Evolutionary conservation across 2,888 invertebrate genomes (phyloP), one percentile per base, ranked within the genome.

Genomic region (Corbicula japonica): DNA sequence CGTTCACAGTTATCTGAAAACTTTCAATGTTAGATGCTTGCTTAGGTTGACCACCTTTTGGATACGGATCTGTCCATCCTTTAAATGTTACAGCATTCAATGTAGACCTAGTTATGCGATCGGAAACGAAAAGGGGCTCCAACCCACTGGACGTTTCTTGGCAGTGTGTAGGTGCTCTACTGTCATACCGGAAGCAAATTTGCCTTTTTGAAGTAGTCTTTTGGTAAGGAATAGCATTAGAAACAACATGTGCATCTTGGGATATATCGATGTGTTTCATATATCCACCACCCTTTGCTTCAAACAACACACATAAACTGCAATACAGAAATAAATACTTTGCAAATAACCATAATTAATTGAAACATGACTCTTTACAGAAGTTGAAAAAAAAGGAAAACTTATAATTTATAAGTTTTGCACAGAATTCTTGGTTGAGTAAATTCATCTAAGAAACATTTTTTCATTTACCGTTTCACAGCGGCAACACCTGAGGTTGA

Each of bases 211-310:
- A n/a, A 1, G 54, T 2, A 28, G 28, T 28, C 54, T 54, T 54
- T 4, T 21, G 21, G 54, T 54, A 54, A 23, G 54, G 54, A 10
- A 12, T 41, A 41, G 41, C 41, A 18, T 41, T 41, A 18, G 18
- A 18, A 41, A 41, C 41, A 41, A 18, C 18, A 41, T 41, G n/a
- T n/a, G n/a, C n/a, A n/a, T n/a, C n/a, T n/a, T n/a, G n/a, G n/a
- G n/a, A n/a, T n/a, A n/a, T n/a, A n/a, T n/a, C n/a, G n/a, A n/a
- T n/a, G n/a, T n/a, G n/a, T n/a, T n/a, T n/a, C n/a, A n/a, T n/a
- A n/a, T n/a, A n/a, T n/a, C n/a, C 70, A 15, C 70, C 70, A 6
- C 70, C 70, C n/a, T 60, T 30, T 12, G 50, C n/a, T 28, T 70
- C 50, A 38, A 44, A 70, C 6, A 34, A 6, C 8, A 50, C 30